These are phyloP conservation scores for Caenorhabditis japonica DNA, from an alignment of 2,888 invertebrate genomes.

Conservation along the genomic window DNA sequence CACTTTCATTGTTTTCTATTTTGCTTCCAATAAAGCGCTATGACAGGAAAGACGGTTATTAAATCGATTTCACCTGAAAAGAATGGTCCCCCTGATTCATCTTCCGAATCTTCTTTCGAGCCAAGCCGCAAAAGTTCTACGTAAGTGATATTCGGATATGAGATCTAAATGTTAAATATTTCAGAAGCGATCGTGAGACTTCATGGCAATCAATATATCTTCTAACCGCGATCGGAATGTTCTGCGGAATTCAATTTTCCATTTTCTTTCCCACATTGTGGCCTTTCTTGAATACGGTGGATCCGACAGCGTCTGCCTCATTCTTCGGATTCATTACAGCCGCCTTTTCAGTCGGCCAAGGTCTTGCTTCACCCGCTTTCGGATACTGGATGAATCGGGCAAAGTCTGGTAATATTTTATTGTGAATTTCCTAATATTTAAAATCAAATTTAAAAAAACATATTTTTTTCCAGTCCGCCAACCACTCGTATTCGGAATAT, in stretches of 20 bases:
- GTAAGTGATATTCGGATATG: too few relatives aligned
- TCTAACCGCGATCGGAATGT: conserved; percentile 59
- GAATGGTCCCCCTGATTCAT: neutral
- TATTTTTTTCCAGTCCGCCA: conserved; percentile 62
- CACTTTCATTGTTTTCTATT: conserved; percentile 9
- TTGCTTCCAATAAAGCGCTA: conserved; percentile 3
- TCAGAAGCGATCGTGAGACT: conserved; percentile 36
- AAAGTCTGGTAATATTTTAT: conserved; percentile 48
- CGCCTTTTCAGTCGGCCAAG: conserved; percentile 63
- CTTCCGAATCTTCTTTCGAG: neutral
- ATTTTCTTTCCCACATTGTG: conserved; percentile 64
- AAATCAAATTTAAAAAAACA: too few relatives aligned
- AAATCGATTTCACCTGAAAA: too few relatives aligned
- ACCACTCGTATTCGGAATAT: conserved; percentile 58
- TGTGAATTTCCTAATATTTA: conserved; percentile 1
- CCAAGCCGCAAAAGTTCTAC: neutral
- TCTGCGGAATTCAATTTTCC: conserved; percentile 64
- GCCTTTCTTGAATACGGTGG: conserved; percentile 63
- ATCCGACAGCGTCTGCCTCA: conserved; percentile 58
- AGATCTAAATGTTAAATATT: conserved; percentile 2
- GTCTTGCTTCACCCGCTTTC: conserved; percentile 58
- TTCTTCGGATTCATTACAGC: conserved; percentile 65
- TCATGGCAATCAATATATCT: conserved; percentile 63
- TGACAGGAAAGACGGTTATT: neutral
- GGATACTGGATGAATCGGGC: conserved; percentile 64